Base-by-base conservation (phyloP, 2,113 vertebrate species). In the Hydrolagus affinis region DNA sequence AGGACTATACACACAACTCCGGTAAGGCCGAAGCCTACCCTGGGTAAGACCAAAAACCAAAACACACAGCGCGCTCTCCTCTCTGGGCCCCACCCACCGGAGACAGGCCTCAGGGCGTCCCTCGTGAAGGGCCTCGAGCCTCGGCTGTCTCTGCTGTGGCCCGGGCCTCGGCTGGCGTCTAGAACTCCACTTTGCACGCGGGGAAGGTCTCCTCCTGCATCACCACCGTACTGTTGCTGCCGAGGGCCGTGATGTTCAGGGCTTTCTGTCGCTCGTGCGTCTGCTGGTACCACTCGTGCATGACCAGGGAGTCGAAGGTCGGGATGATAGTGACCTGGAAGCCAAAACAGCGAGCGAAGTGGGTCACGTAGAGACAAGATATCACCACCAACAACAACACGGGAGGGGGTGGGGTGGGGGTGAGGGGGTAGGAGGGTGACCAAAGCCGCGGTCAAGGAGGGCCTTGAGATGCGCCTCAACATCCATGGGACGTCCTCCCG, bases 141-240 rank as follows among this genome's bases (percentile, higher is more conserved):
- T 8, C 28, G 23, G 7, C 14, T 15, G 8, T 28, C 17, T 44
- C 44, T 44, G 2, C 6, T 44, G 44, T 44, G 44, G 71, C 10
- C 8, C 11, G 71, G n/a, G 17, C n/a, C 1, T 3, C 21, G 8
- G 9, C 23, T 11, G 11, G 25, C 7, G 11, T 25, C 94, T 91
- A 98, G 91, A 98, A 98, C 89, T 98, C 97, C 77, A 98, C 95
- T 92, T 98, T 99, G 92, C 97, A 99, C 85, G 97, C 97, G 0
- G 96, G 96, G 88, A 98, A 99, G 75, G 95, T 96, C 89, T 98
- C 96, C 0, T 96, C 96, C 91, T 98, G 96, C 96, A 98, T 99
- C 89, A 95, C 96, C 32, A 99, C 97, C 0, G 96, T 97, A 91
- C 96, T 98, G 93, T 95, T 96, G 88, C 95, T 97, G 86, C 96